Conservation (phyloP, 2,888 invertebrate genomes). For the Laothoe populi region DNA sequence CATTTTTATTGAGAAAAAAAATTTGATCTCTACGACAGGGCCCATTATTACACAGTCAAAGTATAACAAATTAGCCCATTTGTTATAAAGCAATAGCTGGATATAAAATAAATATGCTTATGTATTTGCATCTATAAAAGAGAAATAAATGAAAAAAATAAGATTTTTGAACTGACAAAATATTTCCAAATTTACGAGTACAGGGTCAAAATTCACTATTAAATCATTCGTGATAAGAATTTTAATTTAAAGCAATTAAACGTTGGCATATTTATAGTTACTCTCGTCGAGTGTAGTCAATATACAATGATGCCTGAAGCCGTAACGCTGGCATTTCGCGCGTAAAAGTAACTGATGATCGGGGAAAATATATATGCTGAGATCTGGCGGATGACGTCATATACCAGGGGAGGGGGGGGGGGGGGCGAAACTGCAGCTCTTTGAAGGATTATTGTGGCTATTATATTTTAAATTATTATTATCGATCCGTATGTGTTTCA, state of each 20-base stretch:
- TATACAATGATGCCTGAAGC: not conserved
- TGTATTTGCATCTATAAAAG: not conserved
- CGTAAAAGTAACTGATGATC: slow-evolving; percentile 18
- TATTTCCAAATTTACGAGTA: slow-evolving; percentile 7
- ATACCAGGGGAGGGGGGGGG: too few relatives aligned
- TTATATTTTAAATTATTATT: too few relatives aligned
- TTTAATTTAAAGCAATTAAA: slow-evolving; percentile 29
- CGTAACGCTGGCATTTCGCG: slow-evolving; percentile 7
- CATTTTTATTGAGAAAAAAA: too few relatives aligned
- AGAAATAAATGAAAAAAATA: not conserved
- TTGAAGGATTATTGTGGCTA: too few relatives aligned
- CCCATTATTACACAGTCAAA: too few relatives aligned
- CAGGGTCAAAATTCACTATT: slow-evolving; percentile 44
- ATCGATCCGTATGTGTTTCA: too few relatives aligned
- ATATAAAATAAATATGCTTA: not conserved
- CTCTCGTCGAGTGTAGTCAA: slow-evolving; percentile 3
- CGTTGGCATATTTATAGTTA: slow-evolving; percentile 27
- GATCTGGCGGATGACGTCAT: not conserved
- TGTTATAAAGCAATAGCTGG: not conserved
- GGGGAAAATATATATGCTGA: slow-evolving; percentile 9
- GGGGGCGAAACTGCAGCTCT: too few relatives aligned
- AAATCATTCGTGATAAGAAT: slow-evolving; percentile 3
- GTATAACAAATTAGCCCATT: too few relatives aligned
- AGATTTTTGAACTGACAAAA: slow-evolving; percentile 2
- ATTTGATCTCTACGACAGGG: too few relatives aligned